These are phyloP conservation scores for Microchirus variegatus DNA, from an alignment of 2,797 vertebrate species.

Conservation along the genomic window DNA sequence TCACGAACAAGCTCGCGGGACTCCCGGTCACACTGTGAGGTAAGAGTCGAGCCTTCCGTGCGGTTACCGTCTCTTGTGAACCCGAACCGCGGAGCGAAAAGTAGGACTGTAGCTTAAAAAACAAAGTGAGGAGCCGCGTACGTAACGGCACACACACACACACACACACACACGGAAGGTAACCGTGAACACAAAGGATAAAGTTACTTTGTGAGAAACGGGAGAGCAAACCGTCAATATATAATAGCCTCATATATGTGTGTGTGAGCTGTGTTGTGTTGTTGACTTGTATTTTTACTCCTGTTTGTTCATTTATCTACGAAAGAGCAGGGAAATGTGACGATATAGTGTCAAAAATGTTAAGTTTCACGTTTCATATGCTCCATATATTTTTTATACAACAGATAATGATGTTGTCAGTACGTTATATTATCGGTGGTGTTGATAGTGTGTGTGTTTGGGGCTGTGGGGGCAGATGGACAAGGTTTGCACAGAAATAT, in stretches of 20 bases:
- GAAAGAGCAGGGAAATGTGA: background rate
- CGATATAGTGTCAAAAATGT: background rate
- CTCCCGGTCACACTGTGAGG: conserved; percentile 28
- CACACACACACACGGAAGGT: conserved; percentile 4
- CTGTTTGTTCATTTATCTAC: conserved; percentile 14
- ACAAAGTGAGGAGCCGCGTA: conserved; percentile 8
- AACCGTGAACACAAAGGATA: conserved; percentile 48
- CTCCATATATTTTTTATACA: too few relatives aligned
- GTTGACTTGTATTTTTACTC: conserved; percentile 9
- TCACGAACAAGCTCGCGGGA: background rate
- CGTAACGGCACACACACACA: conserved; percentile 2
- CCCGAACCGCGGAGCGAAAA: conserved; percentile 40
- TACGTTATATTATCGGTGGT: conserved; percentile 13
- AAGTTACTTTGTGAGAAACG: conserved; percentile 50
- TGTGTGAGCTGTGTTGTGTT: background rate
- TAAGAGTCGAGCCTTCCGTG: conserved; percentile 23
- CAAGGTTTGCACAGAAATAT: conserved; percentile 32
- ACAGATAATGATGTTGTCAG: background rate
- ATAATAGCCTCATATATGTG: conserved; percentile 7
- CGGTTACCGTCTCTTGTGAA: background rate
- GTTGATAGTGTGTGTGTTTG: background rate
- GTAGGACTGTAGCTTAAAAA: conserved; percentile 14
- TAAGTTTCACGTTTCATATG: background rate
- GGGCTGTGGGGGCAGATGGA: background rate
- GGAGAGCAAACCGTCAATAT: conserved; percentile 8